These are phyloP conservation scores for Atrichornis clamosus DNA, from an alignment of 2,113 vertebrate genomes.

Conservation along the genomic window DNA sequence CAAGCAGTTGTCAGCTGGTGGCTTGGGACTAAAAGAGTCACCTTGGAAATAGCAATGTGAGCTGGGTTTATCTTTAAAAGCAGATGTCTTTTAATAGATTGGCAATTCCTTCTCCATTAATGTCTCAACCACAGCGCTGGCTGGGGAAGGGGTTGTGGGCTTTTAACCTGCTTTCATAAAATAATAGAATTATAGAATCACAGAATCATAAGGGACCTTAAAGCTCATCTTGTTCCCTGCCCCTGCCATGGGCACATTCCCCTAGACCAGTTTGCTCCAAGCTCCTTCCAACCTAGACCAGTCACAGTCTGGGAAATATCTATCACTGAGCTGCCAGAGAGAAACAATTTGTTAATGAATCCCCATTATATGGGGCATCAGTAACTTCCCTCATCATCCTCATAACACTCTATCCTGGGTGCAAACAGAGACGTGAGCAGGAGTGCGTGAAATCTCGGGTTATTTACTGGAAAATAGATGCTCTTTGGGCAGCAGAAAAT, in stretches of 20 bases:
- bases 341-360: background rate
- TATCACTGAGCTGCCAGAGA: background rate
- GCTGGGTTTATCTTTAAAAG: background rate
- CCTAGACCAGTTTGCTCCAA: background rate
- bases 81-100: background rate
- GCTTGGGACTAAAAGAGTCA: background rate
- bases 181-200: too few relatives aligned
- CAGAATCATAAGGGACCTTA: background rate
- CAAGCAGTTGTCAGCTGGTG: background rate
- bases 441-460: background rate
- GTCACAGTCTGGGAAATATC: background rate
- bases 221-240: background rate
- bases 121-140: fast-evolving
- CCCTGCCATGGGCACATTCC: background rate
- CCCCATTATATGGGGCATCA: background rate
- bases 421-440: background rate
- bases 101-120: background rate
- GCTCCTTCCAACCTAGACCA: background rate
- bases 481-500: background rate
- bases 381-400: background rate
- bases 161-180: background rate
- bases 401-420: background rate
- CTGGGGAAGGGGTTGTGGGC: background rate
- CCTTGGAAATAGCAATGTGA: fast-evolving
- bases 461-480: background rate